Conservation (phyloP, 2,797 vertebrate species). For the Nannoperca australis region DNA sequence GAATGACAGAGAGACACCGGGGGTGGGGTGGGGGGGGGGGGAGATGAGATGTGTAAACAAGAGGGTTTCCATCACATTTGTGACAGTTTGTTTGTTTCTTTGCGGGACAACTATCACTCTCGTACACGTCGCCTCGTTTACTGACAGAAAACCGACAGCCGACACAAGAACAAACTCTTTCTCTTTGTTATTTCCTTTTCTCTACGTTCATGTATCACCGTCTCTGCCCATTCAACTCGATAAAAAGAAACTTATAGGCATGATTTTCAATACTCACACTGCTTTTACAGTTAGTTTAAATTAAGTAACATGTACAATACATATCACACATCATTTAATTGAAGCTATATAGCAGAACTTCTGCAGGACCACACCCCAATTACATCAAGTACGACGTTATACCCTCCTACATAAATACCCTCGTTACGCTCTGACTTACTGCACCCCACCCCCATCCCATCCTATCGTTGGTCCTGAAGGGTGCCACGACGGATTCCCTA, state of each 20-base stretch:
- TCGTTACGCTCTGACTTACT: too few species aligned
- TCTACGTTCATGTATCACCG: background rate
- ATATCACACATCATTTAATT: too few species aligned
- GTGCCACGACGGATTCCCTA: too few species aligned
- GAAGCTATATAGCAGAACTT: too few species aligned
- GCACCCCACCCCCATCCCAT: too few species aligned
- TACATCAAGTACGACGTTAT: too few species aligned
- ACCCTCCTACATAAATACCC: too few species aligned
- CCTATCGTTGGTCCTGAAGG: too few species aligned
- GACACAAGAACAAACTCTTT: slow-evolving; percentile 41
- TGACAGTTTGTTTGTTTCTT: slow-evolving; percentile 67
- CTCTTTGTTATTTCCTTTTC: slow-evolving; percentile 19
- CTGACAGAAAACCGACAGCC: slow-evolving; percentile 37
- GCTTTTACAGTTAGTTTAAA: too few species aligned
- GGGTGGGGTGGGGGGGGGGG: slow-evolving; percentile 24
- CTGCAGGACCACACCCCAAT: too few species aligned
- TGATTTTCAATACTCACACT: background rate
- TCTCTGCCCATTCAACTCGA: background rate
- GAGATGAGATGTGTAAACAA: slow-evolving; percentile 63
- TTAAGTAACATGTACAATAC: background rate
- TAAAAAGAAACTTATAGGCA: background rate
- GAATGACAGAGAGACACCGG: slow-evolving; percentile 63
- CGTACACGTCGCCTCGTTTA: slow-evolving; percentile 9
- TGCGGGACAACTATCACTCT: slow-evolving; percentile 53
- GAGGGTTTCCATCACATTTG: slow-evolving; percentile 64